Evolutionary conservation across 2,888 invertebrate species (phyloP).

Genomic region (Orthonychiurus folsomi): DNA sequence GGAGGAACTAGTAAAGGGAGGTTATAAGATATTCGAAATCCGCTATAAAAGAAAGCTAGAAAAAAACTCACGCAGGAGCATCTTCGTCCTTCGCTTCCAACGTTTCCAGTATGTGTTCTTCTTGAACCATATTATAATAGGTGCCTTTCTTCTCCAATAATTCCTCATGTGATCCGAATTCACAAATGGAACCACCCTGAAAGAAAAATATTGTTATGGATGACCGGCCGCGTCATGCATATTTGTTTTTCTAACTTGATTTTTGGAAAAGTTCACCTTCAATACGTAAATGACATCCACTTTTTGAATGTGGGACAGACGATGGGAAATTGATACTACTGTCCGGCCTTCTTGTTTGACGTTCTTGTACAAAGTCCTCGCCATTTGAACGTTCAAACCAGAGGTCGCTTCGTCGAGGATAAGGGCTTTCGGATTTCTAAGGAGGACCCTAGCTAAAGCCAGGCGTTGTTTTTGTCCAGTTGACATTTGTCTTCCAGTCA

Average conservation of each 20-base stretch:
- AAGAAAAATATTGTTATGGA: too few relatives aligned
- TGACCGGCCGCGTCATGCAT: too few relatives aligned
- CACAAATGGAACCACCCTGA: constrained; percentile 1
- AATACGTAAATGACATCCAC: not conserved
- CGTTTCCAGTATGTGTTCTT: not conserved
- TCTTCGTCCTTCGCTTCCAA: too few relatives aligned
- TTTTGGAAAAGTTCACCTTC: not conserved
- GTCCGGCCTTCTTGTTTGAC: not conserved
- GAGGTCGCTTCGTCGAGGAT: not conserved
- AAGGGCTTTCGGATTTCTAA: not conserved
- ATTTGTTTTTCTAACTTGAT: not conserved
- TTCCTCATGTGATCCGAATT: constrained; percentile 11
- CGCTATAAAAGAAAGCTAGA: too few relatives aligned
- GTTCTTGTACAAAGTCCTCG: not conserved
- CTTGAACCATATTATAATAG: constrained; percentile 2
- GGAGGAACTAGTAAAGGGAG: too few relatives aligned
- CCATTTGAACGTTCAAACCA: not conserved
- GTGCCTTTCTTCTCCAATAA: not conserved
- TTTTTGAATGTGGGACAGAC: not conserved
- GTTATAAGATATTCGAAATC: too few relatives aligned
- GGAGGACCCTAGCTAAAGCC: constrained; percentile 17
- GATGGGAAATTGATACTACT: not conserved
- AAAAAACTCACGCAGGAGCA: too few relatives aligned
- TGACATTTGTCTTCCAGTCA: constrained; percentile 18
- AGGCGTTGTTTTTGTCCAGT: constrained; percentile 20